These are phyloP conservation scores for Ochropacha duplaris DNA, from an alignment of 2,888 invertebrate genomes.

Conservation along the genomic window DNA sequence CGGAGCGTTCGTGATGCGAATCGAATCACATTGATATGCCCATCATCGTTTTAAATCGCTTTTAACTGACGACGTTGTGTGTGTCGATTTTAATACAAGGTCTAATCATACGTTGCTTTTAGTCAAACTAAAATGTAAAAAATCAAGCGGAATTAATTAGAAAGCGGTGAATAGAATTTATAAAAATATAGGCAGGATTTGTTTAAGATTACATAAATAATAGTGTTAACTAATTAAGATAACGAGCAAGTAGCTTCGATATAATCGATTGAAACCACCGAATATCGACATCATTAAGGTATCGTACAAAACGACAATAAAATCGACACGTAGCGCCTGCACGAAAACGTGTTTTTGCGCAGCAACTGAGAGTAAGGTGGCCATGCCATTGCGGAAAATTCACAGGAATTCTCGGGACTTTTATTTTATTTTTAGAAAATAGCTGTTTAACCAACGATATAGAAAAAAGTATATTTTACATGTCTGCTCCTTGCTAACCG, in stretches of 20 bases:
- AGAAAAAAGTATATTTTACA: too few species aligned
- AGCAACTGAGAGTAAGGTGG: slow-evolving; percentile 27
- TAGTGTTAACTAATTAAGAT: too few species aligned
- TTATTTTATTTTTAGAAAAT: not conserved
- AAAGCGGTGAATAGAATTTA: too few species aligned
- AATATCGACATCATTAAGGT: slow-evolving; percentile 28
- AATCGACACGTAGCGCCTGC: slow-evolving; percentile 37
- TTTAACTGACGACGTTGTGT: not conserved
- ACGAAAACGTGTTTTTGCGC: slow-evolving; percentile 48
- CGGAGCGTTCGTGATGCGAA: slow-evolving; percentile 21
- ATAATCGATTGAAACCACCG: not conserved
- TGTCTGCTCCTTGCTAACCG: too few species aligned
- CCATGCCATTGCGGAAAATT: slow-evolving; percentile 18
- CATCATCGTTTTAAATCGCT: slow-evolving; percentile 2
- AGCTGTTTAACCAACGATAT: too few species aligned
- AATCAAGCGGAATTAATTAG: too few species aligned
- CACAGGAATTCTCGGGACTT: not conserved
- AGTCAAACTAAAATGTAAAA: not conserved
- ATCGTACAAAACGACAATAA: slow-evolving; percentile 22
- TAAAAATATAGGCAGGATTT: too few species aligned
- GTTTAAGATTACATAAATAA: too few species aligned
- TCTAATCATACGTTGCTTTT: not conserved
- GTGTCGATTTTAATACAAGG: not conserved
- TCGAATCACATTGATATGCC: slow-evolving; percentile 2
- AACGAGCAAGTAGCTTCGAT: not conserved